These are phyloP conservation scores for Poecilia wingei DNA, from an alignment of 2,797 vertebrate species.

Conservation along the genomic window DNA sequence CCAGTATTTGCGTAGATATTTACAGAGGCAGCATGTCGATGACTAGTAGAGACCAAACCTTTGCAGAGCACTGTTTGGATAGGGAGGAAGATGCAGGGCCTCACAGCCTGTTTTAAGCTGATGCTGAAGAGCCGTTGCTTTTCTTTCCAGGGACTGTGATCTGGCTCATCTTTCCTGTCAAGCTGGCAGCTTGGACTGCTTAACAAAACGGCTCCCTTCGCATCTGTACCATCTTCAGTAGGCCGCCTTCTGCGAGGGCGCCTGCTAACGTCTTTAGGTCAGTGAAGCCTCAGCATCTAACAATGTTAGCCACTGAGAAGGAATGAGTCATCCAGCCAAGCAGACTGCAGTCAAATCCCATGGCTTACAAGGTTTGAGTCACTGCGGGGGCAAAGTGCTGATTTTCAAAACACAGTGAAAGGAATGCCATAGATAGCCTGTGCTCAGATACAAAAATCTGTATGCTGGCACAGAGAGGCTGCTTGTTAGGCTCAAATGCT, in stretches of 20 bases:
- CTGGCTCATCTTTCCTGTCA: constrained; percentile 38
- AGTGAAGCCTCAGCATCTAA: constrained; percentile 52
- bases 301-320: constrained; percentile 40
- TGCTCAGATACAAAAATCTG: constrained; percentile 49
- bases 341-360: constrained; percentile 41
- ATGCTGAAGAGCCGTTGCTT: constrained; percentile 48
- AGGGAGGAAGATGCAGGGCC: constrained; percentile 14
- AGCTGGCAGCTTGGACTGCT: constrained; percentile 50
- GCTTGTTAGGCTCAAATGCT: constrained; percentile 55
- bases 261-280: constrained; percentile 60
- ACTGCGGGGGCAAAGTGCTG: constrained; percentile 50
- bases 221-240: constrained; percentile 33
- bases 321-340: constrained; percentile 47
- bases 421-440: constrained; percentile 45
- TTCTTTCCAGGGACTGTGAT: constrained; percentile 37
- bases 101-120: constrained; percentile 38
- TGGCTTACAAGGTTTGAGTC: constrained; percentile 40
- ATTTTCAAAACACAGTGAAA: constrained; percentile 43
- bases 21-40: background rate
- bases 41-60: background rate
- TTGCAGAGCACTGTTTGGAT: constrained; percentile 5
- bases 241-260: constrained; percentile 39
- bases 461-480: constrained; percentile 38
- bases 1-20: background rate
- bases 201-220: constrained; percentile 31